Evolutionary conservation across 2,113 vertebrate genomes (phyloP).

Genomic region (Seriola dumerili): DNA sequence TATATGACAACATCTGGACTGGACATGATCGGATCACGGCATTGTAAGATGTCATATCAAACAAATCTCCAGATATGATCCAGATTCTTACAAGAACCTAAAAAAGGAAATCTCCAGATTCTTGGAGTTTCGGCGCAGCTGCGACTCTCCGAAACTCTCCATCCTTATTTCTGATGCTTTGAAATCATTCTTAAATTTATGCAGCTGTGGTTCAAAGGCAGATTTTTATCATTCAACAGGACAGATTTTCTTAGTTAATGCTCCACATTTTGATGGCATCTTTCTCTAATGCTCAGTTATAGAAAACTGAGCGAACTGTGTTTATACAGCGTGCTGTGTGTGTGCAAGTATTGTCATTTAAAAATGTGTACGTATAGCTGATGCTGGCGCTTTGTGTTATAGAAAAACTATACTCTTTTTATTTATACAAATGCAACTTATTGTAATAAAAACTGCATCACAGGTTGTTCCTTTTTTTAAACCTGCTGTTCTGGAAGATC

Average conservation of each 20-base stretch:
- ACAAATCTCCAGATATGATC: no score
- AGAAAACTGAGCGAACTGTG: no score
- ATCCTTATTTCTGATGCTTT: not conserved
- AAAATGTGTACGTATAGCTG: not conserved
- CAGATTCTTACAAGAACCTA: no score
- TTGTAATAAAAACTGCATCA: not conserved
- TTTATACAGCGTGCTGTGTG: not conserved
- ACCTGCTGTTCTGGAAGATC: not conserved
- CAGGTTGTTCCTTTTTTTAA: not conserved
- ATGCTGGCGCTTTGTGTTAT: not conserved
- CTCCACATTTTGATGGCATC: not conserved
- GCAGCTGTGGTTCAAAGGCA: not conserved
- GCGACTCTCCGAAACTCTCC: not conserved
- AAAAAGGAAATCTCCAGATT: no score
- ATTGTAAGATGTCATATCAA: no score
- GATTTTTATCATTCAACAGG: not conserved
- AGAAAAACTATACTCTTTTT: not conserved
- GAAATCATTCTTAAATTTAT: no score
- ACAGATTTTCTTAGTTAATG: no score
- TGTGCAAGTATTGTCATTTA: not conserved
- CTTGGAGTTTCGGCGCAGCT: no score
- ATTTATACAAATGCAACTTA: not conserved
- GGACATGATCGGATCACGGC: no score
- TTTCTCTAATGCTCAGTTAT: not conserved
- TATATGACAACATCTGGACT: no score